Evolutionary conservation across 2,797 vertebrate species (phyloP), one percentile per base, ranked within the genome.

Genomic region (Argentina silus): DNA sequence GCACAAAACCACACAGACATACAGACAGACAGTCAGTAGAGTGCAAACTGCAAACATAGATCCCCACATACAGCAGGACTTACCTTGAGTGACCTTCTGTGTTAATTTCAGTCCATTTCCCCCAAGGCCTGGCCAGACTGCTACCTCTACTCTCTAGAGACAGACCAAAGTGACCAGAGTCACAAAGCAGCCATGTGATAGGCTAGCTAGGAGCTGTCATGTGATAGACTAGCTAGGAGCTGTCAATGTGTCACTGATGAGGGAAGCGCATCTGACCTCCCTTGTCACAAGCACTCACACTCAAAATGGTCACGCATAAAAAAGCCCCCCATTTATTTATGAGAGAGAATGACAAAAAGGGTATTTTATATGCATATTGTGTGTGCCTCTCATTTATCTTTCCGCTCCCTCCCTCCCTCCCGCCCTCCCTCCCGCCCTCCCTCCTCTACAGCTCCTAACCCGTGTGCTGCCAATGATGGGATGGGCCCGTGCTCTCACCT

Each of bases 401-500:
- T 17, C 17, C 44, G 2, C 11, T 17, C 36, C 50, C 72, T 42
- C n/a, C 14, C 47, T 23, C 45, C 72, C 81, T 44, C n/a, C 79
- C 50, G 12, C 50, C 50, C 50, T 57, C 9, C 11, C 23, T 59
- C 19, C 17, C 56, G 23, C 23, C 7, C n/a, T 2, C 27, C 27
- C 21, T 59, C 56, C 27, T 9, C 9, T 10, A 8, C 8, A 98
- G 97, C 96, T 88, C 96, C 97, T 3, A 99, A 99, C 75, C 98
- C 98, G 0, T 99, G 98, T 51, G 96, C 95, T 55, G 92, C 93
- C 64, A 95, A 93, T 0, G 94, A 94, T 0, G 96, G 96, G 15
- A 95, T 92, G 81, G 93, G 94, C 3, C 97, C 94, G 0, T 99
- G 98, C 82, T 97, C 97, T 74, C 98, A 99, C 81, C 93, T 99